These are phyloP conservation scores for Myiozetetes cayanensis DNA, from an alignment of 2,113 vertebrate genomes.

Conservation along the genomic window DNA sequence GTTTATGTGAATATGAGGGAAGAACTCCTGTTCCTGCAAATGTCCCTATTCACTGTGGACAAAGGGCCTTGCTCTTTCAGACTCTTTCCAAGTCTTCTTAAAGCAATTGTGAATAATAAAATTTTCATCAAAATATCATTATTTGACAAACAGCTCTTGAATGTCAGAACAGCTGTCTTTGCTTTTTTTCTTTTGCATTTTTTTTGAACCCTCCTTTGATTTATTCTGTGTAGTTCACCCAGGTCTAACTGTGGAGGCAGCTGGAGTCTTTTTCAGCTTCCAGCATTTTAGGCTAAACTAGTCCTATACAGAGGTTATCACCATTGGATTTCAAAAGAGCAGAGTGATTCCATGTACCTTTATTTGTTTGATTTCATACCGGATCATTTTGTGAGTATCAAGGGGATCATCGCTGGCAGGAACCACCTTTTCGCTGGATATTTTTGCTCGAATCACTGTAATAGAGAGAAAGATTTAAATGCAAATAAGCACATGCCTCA, in stretches of 20 bases:
- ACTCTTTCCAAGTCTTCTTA: background rate
- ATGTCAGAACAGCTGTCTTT: background rate
- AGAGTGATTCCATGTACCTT: constrained; percentile 82
- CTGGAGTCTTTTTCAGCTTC: background rate
- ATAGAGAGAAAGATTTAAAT: background rate
- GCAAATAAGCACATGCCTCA: background rate
- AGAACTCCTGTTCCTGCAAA: background rate
- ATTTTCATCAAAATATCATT: background rate
- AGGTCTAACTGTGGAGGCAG: background rate
- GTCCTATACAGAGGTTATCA: background rate
- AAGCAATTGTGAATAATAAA: background rate
- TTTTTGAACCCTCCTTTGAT: background rate
- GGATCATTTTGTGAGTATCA: constrained; percentile 87
- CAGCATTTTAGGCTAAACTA: background rate
- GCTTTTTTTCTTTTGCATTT: fast-evolving
- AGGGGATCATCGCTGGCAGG: constrained; percentile 80
- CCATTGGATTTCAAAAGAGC: constrained; percentile 32
- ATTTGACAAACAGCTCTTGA: background rate
- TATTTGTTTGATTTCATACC: constrained; percentile 94
- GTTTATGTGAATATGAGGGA: background rate
- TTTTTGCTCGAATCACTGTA: constrained; percentile 89
- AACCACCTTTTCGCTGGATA: constrained; percentile 88
- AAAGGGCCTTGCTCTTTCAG: background rate
- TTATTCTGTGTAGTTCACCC: background rate
- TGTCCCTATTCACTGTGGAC: background rate